These are phyloP conservation scores for Parazoanthus swiftii DNA, from an alignment of 92 coral and sea anemone genomes.

Conservation along the genomic window DNA sequence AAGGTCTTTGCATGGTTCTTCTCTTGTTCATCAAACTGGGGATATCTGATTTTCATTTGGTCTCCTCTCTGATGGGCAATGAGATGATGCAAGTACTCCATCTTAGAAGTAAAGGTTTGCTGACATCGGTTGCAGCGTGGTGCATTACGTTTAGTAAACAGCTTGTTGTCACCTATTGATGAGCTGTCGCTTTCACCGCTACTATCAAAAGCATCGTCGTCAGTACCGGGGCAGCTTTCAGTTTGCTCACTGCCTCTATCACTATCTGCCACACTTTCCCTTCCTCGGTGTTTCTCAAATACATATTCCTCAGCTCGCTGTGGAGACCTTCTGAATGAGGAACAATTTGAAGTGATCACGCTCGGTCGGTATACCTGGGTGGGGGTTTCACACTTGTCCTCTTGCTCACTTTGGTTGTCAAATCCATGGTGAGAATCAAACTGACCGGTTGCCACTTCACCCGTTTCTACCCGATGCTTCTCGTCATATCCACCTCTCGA, in stretches of 20 bases:
- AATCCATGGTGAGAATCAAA: background rate
- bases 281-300: background rate
- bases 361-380: constrained; percentile 25
- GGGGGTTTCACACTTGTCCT: constrained; percentile 7
- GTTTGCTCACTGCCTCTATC: constrained; percentile 35
- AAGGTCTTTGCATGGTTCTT: constrained; percentile 1
- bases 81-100: constrained; percentile 87
- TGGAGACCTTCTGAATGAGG: constrained; percentile 6
- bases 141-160: constrained; percentile 52
- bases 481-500: background rate
- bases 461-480: background rate
- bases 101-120: constrained; percentile 76
- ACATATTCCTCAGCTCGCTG: constrained; percentile 4
- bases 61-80: constrained; percentile 83
- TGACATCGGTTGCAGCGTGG: constrained; percentile 85
- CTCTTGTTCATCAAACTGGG: constrained; percentile 32
- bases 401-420: background rate
- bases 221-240: constrained; percentile 31
- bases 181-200: constrained; percentile 44
- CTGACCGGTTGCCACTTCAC: background rate
- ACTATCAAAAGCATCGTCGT: constrained; percentile 47
- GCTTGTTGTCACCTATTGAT: constrained; percentile 28
- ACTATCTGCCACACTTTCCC: constrained; percentile 19
- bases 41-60: constrained; percentile 30
- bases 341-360: constrained; percentile 30